Evolutionary conservation across 1,140 invertebrate species (phyloP), one percentile per base, ranked within the genome.

Genomic region (Drosophila elegans): DNA sequence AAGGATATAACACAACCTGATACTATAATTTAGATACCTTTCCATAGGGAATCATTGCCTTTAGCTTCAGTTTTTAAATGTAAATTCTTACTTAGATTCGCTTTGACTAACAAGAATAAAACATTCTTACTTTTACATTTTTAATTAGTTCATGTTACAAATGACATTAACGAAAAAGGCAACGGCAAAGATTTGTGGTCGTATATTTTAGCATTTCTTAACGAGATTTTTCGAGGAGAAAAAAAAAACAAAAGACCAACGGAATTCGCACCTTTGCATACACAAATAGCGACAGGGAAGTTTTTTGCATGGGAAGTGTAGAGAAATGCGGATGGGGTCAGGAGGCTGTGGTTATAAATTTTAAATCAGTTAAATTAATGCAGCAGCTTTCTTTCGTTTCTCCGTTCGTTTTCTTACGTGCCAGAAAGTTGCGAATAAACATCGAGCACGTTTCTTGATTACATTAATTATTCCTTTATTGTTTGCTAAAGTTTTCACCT

Each of bases 391-490:
- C 73, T 83, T 78, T 78, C 79, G 69, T 72, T 71, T 49, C 52
- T 21, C 6, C 11, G 12, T 36, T 25, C 36, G 32, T 36, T 60
- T 88, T 86, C 67, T 75, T 64, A 74, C 85, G 84, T 89, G 83
- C 76, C 56, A 45, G 53, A 42, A 71, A 86, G 52, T 78, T 81
- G 39, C 25, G 46, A 57, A 39, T 54, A 39, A 78, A 84, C 54
- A 67, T 74, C 11, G 56, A 44, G 67, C 85, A 84, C 83, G 77
- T 91, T 76, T 57, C 74, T 45, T 89, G 83, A 91, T 91, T 91
- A 85, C 88, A 91, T 91, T 91, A 91, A 91, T 91, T 91, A 91
- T 91, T 91, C 88, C 80, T 82, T 91, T 91, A 84, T 91, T 91
- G 82, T 82, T 86, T 75, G 67, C 42, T 49, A 63, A 79, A 68